A percentile compares a stretch with the other conserved stretches of the same genome.
Evolutionary conservation across 2,797 vertebrate genomes (phyloP).

Genomic region (Sebastes wilsoni): DNA sequence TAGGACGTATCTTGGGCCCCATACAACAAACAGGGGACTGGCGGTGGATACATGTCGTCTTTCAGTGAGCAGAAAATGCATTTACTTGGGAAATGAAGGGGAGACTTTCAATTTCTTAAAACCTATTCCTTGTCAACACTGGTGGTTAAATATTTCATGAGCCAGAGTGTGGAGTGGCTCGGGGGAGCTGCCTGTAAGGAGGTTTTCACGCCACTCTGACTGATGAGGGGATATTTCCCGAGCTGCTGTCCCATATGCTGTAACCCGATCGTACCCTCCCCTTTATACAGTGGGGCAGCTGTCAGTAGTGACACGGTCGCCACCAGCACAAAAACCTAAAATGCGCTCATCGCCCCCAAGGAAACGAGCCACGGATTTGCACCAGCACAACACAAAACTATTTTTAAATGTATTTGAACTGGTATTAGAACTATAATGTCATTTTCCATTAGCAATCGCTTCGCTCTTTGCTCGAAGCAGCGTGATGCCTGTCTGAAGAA

Average conservation of each 20-base stretch:
- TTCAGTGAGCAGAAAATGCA: constrained; percentile 79
- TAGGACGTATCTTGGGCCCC: constrained; percentile 46
- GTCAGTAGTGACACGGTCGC: constrained; percentile 55
- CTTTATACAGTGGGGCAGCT: constrained; percentile 65
- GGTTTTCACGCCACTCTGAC: constrained; percentile 82
- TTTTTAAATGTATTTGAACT: constrained; percentile 53
- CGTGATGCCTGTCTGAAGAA: constrained; percentile 57
- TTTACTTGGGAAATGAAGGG: constrained; percentile 84
- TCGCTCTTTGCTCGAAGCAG: constrained; percentile 44
- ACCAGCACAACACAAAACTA: constrained; percentile 27
- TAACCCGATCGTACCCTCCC: constrained; percentile 70
- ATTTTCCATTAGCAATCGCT: constrained; percentile 52
- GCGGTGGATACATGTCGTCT: constrained; percentile 58
- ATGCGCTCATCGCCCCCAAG: constrained; percentile 4
- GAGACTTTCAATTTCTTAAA: constrained; percentile 90
- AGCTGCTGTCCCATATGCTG: constrained; percentile 73
- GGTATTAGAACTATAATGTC: constrained; percentile 34
- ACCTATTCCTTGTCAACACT: constrained; percentile 90
- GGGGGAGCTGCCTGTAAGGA: constrained; percentile 80
- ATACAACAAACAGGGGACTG: constrained; percentile 49
- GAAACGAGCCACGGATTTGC: constrained; percentile 32
- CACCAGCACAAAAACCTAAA: constrained; percentile 16
- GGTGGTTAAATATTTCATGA: constrained; percentile 91
- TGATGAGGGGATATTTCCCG: constrained; percentile 81
- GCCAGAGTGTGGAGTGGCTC: constrained; percentile 80